These are phyloP conservation scores for Amphipoea oculea DNA, from an alignment of 2,888 invertebrate genomes.

Conservation along the genomic window DNA sequence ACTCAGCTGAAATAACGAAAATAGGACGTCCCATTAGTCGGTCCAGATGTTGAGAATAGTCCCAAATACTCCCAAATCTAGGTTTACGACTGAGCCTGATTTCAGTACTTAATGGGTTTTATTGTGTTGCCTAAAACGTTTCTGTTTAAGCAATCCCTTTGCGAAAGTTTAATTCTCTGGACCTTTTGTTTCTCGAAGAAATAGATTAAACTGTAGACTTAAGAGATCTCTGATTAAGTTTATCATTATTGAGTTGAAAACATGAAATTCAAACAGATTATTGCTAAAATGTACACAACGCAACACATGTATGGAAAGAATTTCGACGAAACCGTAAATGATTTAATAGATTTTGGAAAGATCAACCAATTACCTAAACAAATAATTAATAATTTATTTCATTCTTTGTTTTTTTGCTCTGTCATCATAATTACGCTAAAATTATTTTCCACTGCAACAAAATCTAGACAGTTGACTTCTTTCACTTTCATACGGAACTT, in stretches of 20 bases:
- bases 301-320: background rate
- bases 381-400: too few species aligned
- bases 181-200: slow-evolving; percentile 51
- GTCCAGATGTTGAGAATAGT: slow-evolving; percentile 54
- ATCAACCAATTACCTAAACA: background rate
- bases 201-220: slow-evolving; percentile 24
- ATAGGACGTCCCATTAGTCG: slow-evolving; percentile 37
- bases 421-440: background rate
- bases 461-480: slow-evolving; percentile 18
- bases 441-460: background rate
- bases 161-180: slow-evolving; percentile 49
- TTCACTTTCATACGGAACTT: slow-evolving; percentile 64
- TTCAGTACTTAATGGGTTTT: slow-evolving; percentile 60
- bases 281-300: background rate
- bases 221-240: slow-evolving; percentile 20
- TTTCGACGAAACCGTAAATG: background rate
- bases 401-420: background rate
- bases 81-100: slow-evolving; percentile 54
- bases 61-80: slow-evolving; percentile 53
- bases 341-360: background rate
- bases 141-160: slow-evolving; percentile 53
- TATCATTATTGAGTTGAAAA: slow-evolving; percentile 11
- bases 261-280: slow-evolving; percentile 14
- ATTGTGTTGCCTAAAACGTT: slow-evolving; percentile 59
- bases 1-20: slow-evolving; percentile 37